Evolutionary conservation across 2,797 vertebrate species (phyloP).

Genomic region (Bovichtus diacanthus): DNA sequence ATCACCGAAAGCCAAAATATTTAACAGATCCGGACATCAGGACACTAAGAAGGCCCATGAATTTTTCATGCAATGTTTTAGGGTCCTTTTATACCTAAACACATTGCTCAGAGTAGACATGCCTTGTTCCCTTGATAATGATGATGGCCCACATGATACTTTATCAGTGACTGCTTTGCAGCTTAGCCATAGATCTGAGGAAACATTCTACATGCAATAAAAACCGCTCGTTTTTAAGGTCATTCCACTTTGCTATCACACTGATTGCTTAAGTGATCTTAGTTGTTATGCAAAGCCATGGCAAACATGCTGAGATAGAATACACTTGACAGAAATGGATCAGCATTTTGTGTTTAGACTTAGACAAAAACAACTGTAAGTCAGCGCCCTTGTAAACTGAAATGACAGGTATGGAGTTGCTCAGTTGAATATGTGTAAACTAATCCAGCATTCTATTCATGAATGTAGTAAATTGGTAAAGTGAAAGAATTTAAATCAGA

Average conservation of each 20-base stretch:
- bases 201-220: not conserved
- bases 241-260: not conserved
- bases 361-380: not conserved
- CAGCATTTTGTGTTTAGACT: not conserved
- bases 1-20: not conserved
- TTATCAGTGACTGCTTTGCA: constrained; percentile 25
- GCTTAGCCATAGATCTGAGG: constrained; percentile 7
- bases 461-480: not conserved
- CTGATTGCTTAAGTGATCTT: constrained; percentile 22
- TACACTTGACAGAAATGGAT: not conserved
- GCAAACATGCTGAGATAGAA: not conserved
- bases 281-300: not conserved
- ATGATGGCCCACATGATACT: constrained; percentile 41
- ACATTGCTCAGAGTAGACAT: constrained; percentile 38
- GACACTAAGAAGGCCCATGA: constrained; percentile 26
- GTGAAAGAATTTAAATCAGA: not conserved
- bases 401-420: constrained; percentile 1
- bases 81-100: constrained; percentile 25
- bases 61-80: constrained; percentile 34
- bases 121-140: constrained; percentile 32
- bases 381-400: not conserved
- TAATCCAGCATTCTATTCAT: constrained; percentile 11
- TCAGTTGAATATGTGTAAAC: constrained; percentile 3
- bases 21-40: not conserved
- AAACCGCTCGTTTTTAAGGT: constrained; percentile 3